Base-by-base conservation (phyloP, 2,113 vertebrate genomes). In the Canis aureus region DNA sequence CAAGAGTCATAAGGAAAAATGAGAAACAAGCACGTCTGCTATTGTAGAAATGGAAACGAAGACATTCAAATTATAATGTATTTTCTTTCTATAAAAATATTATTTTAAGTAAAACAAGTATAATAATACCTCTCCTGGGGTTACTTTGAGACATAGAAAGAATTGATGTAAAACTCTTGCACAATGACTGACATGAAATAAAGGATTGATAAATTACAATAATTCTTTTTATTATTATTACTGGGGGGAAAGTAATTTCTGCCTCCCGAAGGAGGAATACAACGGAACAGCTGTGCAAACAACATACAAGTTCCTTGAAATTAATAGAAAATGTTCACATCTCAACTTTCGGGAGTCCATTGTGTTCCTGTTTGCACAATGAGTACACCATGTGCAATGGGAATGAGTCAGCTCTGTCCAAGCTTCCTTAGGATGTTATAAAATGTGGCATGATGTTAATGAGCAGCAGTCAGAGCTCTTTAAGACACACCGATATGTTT, bases 261-360 rank as follows among this genome's bases (percentile, higher is more conserved):
- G 23, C 49, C 92, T 94, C 53, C 76, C 49, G 1, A 43, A 51
- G 62, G 89, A 92, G 57, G 55, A 76, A 69, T 55, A 60, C 12
- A 57, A 97, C 96, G 74, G 62, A 80, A 79, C 94, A 97, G 88
- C 97, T 98, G 94, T 96, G 81, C 80, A 98, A 97, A 97, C 67
- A 94, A 83, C 20, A 62, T 23, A 29, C 53, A 59, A 64, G 69
- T 95, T 97, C 88, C 84, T 94, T 96, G 66, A 92, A 94, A 96
- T 96, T 84, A 85, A 80, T 27, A 92, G 87, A 96, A 94, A 95
- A 95, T 35, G 57, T 92, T 93, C 83, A 64, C 5, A 3, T 94
- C 90, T 96, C 93, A 51, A 51, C 80, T 90, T 92, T 95, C 88
- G 74, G 94, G 43, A 92, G 94, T 57, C 92, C 74, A 74, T 16